Percentiles rank a stretch among this genome's conserved stretches.
phyloP scores from a whole-genome alignment of 1,140 invertebrate species.

The Eriocheir sinensis region DNA sequence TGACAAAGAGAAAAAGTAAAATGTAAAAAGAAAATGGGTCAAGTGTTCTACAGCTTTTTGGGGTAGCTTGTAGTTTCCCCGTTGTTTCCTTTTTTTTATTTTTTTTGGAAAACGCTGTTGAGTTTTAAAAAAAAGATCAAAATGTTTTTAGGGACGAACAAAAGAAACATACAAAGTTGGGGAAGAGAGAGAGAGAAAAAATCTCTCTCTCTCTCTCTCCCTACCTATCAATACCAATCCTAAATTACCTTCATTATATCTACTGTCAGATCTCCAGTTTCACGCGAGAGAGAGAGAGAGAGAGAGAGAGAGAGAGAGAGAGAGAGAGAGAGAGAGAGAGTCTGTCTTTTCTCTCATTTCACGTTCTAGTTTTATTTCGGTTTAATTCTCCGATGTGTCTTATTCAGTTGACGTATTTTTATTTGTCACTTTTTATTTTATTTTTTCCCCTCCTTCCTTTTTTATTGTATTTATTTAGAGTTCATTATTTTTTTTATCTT shows the following conservation, averaged over 20 bases:
- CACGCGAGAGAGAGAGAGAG: background rate
- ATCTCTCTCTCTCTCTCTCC: constrained; percentile 1
- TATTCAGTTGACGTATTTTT: background rate
- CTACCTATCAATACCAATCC: too few relatives aligned
- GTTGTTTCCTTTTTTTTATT: too few relatives aligned
- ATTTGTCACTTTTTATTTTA: background rate
- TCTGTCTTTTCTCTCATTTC: background rate
- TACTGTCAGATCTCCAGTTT: background rate
- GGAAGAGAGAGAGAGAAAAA: too few relatives aligned
- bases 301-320: constrained; percentile 19
- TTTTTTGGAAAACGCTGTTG: too few relatives aligned
- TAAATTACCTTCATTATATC: background rate
- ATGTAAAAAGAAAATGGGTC: too few relatives aligned
- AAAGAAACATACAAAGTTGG: too few relatives aligned
- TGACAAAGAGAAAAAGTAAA: too few relatives aligned
- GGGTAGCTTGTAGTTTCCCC: too few relatives aligned
- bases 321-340: background rate
- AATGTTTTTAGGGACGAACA: too few relatives aligned
- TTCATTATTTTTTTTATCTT: background rate
- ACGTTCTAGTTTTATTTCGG: background rate
- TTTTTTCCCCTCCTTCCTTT: background rate
- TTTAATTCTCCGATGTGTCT: too few relatives aligned
- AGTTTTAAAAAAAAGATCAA: too few relatives aligned
- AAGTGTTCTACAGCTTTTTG: too few relatives aligned
- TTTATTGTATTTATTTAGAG: background rate